phyloP scores from a whole-genome alignment of 2,797 vertebrate genomes.

The Cyclopterus lumpus region DNA sequence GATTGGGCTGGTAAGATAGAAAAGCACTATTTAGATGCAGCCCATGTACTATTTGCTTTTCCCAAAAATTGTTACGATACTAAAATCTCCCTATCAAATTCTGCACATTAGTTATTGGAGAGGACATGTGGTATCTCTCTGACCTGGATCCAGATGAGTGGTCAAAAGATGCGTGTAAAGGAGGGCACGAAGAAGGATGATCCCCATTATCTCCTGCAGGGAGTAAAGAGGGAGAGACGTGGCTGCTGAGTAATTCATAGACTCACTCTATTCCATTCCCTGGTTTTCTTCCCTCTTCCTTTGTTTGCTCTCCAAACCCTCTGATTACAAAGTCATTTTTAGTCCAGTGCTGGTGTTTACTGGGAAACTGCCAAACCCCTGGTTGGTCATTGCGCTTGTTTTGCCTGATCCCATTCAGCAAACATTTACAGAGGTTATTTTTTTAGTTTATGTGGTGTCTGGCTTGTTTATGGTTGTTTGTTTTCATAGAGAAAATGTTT shows the following conservation, averaged over 20 bases:
- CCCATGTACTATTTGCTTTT: background rate
- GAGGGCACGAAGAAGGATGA: constrained; percentile 79
- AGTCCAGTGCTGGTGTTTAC: constrained; percentile 60
- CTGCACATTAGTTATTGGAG: constrained; percentile 29
- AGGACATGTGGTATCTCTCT: constrained; percentile 57
- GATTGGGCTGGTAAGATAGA: background rate
- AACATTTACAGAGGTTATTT: constrained; percentile 62
- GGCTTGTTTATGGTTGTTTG: constrained; percentile 34
- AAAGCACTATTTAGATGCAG: background rate
- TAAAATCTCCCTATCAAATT: constrained; percentile 20
- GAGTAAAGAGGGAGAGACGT: constrained; percentile 62
- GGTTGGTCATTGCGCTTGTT: constrained; percentile 53
- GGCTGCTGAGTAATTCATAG: constrained; percentile 78
- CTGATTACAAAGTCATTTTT: constrained; percentile 73
- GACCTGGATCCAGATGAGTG: constrained; percentile 76
- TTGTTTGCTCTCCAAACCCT: constrained; percentile 68
- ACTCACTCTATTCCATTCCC: constrained; percentile 62
- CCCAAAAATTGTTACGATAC: background rate
- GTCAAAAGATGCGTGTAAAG: constrained; percentile 68
- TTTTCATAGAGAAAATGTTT: constrained; percentile 1
- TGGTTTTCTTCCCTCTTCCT: constrained; percentile 56
- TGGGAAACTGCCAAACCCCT: constrained; percentile 52
- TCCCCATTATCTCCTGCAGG: constrained; percentile 72
- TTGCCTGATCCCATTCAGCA: constrained; percentile 58
- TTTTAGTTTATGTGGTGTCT: constrained; percentile 21